These are phyloP conservation scores for Cryptoprocta ferox DNA, from an alignment of 2,797 vertebrate species.

Conservation along the genomic window DNA sequence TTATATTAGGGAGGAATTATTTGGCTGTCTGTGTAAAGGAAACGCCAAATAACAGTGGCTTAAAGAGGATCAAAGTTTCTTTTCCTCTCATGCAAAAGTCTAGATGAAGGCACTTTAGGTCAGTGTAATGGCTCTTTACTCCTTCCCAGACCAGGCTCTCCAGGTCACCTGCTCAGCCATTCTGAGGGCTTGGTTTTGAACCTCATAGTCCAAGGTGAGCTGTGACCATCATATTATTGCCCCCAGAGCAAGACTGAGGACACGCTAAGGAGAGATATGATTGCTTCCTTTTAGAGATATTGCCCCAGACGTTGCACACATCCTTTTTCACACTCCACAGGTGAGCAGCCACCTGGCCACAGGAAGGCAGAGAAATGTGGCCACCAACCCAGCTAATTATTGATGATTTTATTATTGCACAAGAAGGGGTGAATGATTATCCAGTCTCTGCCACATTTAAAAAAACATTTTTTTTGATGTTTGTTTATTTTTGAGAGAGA, in stretches of 20 bases:
- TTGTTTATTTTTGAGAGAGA: too few relatives aligned
- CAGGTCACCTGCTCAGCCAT: too few relatives aligned
- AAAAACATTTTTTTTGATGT: too few relatives aligned
- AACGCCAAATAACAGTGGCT: background rate
- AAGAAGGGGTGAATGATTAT: background rate
- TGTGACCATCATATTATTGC: background rate
- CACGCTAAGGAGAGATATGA: background rate
- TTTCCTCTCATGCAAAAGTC: background rate
- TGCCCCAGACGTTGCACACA: background rate
- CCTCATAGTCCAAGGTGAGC: background rate
- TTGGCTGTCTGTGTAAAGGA: background rate
- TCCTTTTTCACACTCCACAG: background rate
- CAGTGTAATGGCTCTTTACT: background rate
- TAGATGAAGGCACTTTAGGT: background rate
- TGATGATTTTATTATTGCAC: background rate
- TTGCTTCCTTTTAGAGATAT: background rate
- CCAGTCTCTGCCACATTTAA: background rate
- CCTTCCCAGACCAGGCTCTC: background rate
- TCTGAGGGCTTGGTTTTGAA: background rate
- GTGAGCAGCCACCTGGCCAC: background rate
- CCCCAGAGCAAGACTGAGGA: background rate
- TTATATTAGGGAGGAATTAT: background rate
- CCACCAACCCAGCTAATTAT: background rate
- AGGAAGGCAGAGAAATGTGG: background rate
- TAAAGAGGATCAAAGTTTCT: background rate